Conservation (phyloP, 2,888 invertebrate genomes). For the Anorthoa munda region DNA sequence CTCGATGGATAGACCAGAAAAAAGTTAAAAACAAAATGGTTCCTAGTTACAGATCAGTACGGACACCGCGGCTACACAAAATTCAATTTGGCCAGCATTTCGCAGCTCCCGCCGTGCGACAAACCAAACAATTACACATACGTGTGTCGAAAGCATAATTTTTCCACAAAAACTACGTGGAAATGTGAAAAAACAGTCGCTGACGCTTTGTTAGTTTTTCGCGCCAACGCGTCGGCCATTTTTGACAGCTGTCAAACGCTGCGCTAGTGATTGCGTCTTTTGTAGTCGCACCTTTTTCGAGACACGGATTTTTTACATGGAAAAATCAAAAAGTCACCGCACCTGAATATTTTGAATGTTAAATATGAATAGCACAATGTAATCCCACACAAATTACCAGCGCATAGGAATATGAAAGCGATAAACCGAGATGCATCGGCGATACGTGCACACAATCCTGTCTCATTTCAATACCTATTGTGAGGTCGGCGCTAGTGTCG, state of each 20-base stretch:
- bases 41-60: slow-evolving; percentile 80
- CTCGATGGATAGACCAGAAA: slow-evolving; percentile 59
- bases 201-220: slow-evolving; percentile 86
- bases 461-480: slow-evolving; percentile 88
- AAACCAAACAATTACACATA: slow-evolving; percentile 90
- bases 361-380: slow-evolving; percentile 85
- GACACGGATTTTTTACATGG: slow-evolving; percentile 56
- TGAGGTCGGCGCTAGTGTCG: slow-evolving; percentile 71
- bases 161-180: slow-evolving; percentile 83
- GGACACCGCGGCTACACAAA: slow-evolving; percentile 81
- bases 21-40: slow-evolving; percentile 65
- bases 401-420: slow-evolving; percentile 82
- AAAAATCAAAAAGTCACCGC: slow-evolving; percentile 65
- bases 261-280: slow-evolving; percentile 81
- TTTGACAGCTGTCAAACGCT: slow-evolving; percentile 89
- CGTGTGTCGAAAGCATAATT: slow-evolving; percentile 89
- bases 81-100: slow-evolving; percentile 87
- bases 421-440: slow-evolving; percentile 86
- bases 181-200: slow-evolving; percentile 80
- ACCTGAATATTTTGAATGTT: slow-evolving; percentile 69
- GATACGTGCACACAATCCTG: slow-evolving; percentile 84
- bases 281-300: slow-evolving; percentile 78
- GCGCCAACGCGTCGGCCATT: slow-evolving; percentile 85
- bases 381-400: slow-evolving; percentile 86
- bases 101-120: slow-evolving; percentile 80